Evolutionary conservation across 2,113 vertebrate genomes (phyloP).

Genomic region (Thunnus maccoyii): DNA sequence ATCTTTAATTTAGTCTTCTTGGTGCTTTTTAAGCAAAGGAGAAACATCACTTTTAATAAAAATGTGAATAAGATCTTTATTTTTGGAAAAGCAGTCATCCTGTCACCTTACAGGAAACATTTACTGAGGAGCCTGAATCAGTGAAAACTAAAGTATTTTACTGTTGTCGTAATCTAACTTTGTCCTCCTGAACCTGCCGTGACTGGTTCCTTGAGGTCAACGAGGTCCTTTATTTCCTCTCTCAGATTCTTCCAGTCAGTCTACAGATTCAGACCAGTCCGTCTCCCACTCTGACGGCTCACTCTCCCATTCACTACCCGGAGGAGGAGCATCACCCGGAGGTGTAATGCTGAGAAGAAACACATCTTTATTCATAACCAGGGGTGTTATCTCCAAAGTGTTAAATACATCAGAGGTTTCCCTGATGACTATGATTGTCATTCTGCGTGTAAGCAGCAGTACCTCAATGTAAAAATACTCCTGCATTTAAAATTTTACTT

Average conservation of each 20-base stretch:
- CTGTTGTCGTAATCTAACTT: not conserved
- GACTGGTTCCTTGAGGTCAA: conserved; percentile 17
- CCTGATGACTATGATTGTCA: too few relatives aligned
- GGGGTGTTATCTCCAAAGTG: not conserved
- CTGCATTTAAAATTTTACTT: too few relatives aligned
- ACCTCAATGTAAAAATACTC: too few relatives aligned
- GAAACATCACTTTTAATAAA: too few relatives aligned
- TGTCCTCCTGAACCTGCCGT: not conserved
- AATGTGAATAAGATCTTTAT: too few relatives aligned
- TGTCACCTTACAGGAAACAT: too few relatives aligned
- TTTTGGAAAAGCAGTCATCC: too few relatives aligned
- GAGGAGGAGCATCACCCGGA: conserved; percentile 20
- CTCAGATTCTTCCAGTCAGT: not conserved
- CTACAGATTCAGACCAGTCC: not conserved
- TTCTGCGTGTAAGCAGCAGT: too few relatives aligned
- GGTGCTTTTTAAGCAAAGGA: too few relatives aligned
- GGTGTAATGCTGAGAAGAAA: not conserved
- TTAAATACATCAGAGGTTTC: not conserved
- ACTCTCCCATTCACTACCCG: not conserved
- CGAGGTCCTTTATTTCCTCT: conserved; percentile 8
- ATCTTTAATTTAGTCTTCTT: too few relatives aligned
- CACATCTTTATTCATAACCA: not conserved
- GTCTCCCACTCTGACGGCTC: too few relatives aligned
- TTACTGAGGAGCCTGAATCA: too few relatives aligned
- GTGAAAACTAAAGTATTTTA: not conserved